Evolutionary conservation across 2,113 vertebrate genomes (phyloP).

Genomic region (Atlantisia rogersi): DNA sequence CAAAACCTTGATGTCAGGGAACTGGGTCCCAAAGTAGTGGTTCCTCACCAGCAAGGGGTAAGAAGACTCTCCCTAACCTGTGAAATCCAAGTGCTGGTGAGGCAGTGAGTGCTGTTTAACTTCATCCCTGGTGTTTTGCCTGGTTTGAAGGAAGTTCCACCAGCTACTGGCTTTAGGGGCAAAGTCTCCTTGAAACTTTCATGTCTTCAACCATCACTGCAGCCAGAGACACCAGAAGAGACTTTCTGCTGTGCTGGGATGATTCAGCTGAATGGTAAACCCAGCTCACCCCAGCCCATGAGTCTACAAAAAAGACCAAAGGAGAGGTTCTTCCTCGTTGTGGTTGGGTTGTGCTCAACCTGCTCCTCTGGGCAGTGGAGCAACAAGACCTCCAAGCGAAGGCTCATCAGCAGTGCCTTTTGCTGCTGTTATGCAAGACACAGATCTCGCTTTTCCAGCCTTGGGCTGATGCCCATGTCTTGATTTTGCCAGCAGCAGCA

Average conservation of each 20-base stretch:
- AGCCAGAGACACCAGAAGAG: neutral
- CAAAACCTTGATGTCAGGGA: neutral
- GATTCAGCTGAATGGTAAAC: neutral
- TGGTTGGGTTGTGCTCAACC: neutral
- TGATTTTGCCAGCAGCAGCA: neutral
- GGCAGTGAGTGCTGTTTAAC: neutral
- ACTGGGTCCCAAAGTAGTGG: neutral
- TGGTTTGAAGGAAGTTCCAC: neutral
- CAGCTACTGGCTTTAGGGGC: neutral
- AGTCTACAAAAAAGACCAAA: neutral
- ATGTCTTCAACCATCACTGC: neutral
- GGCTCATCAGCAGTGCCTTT: neutral
- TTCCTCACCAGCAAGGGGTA: neutral
- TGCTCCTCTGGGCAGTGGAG: neutral
- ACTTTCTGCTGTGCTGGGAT: neutral
- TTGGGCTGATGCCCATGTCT: neutral
- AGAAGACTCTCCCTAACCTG: neutral
- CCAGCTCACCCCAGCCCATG: accelerated
- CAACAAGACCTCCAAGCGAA: neutral
- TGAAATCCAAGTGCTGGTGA: neutral
- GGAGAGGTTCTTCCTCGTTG: neutral
- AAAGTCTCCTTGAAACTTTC: neutral
- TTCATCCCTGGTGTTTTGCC: neutral
- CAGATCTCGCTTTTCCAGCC: neutral
- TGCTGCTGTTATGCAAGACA: neutral